Percentiles rank a stretch among this genome's conserved stretches.
phyloP scores from a whole-genome alignment of 2,113 vertebrate genomes.

The Corythoichthys haematopterus region DNA sequence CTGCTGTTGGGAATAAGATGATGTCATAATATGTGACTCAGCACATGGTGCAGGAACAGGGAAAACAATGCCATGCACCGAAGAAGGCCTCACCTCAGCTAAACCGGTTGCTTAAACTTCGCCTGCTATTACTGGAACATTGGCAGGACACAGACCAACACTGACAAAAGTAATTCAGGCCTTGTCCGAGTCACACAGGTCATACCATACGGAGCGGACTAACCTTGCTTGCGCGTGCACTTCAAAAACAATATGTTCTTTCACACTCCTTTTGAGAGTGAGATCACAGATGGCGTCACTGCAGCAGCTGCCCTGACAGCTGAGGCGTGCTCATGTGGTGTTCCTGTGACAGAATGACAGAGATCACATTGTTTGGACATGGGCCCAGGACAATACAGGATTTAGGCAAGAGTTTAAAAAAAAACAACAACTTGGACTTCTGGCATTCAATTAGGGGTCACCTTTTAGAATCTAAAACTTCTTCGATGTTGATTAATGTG shows the following conservation, averaged over 20 bases:
- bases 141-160: constrained; percentile 22
- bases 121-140: constrained; percentile 2
- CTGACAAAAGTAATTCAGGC: constrained; percentile 20
- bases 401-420: not conserved
- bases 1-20: not conserved
- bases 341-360: constrained; percentile 35
- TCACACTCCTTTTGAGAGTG: constrained; percentile 32
- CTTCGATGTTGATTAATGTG: not conserved
- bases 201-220: not conserved
- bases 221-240: not conserved
- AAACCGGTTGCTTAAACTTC: constrained; percentile 27
- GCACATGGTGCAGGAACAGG: constrained; percentile 8
- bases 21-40: not conserved
- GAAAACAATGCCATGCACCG: constrained; percentile 14
- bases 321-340: constrained; percentile 52
- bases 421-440: not conserved
- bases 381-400: constrained; percentile 1
- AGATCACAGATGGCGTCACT: constrained; percentile 43
- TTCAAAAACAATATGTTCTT: constrained; percentile 28
- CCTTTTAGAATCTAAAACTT: not conserved
- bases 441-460: not conserved
- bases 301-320: constrained; percentile 65
- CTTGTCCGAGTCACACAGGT: constrained; percentile 37
- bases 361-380: constrained; percentile 32
- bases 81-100: constrained; percentile 28